Evolutionary conservation across 2,113 vertebrate genomes (phyloP).

Genomic region (Trinectes maculatus): DNA sequence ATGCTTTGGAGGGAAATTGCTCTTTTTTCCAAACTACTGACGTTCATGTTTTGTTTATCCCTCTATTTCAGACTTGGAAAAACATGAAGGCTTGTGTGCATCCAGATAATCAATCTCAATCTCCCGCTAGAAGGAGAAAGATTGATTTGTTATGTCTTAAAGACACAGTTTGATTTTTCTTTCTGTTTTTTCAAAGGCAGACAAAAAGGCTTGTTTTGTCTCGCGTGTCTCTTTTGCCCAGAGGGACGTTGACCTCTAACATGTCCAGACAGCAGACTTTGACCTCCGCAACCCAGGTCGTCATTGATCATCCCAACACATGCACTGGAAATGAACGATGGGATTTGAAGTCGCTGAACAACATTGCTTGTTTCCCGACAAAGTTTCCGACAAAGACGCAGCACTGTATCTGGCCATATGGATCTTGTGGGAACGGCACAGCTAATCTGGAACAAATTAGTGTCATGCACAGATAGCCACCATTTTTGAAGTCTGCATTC

Average conservation of each 20-base stretch:
- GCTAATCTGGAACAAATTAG: slow-evolving; percentile 46
- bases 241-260: slow-evolving; percentile 56
- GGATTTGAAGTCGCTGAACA: slow-evolving; percentile 51
- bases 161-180: slow-evolving; percentile 34
- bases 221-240: slow-evolving; percentile 55
- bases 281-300: slow-evolving; percentile 36
- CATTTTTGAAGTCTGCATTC: slow-evolving; percentile 30
- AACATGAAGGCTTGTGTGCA: slow-evolving; percentile 39
- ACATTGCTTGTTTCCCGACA: background rate
- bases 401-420: slow-evolving; percentile 18
- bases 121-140: slow-evolving; percentile 39
- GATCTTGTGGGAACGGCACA: slow-evolving; percentile 13
- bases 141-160: slow-evolving; percentile 68
- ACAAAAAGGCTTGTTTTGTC: slow-evolving; percentile 64
- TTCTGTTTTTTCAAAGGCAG: slow-evolving; percentile 10
- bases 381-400: background rate
- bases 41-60: slow-evolving; percentile 49
- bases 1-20: background rate
- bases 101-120: slow-evolving; percentile 64
- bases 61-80: slow-evolving; percentile 45
- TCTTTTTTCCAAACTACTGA: slow-evolving; percentile 38
- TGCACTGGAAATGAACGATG: slow-evolving; percentile 53
- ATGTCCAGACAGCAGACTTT: slow-evolving; percentile 64
- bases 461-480: slow-evolving; percentile 36
- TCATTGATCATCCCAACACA: slow-evolving; percentile 44